Evolutionary conservation across 1,140 invertebrate species (phyloP).

Genomic region (Saxidomus purpurata): DNA sequence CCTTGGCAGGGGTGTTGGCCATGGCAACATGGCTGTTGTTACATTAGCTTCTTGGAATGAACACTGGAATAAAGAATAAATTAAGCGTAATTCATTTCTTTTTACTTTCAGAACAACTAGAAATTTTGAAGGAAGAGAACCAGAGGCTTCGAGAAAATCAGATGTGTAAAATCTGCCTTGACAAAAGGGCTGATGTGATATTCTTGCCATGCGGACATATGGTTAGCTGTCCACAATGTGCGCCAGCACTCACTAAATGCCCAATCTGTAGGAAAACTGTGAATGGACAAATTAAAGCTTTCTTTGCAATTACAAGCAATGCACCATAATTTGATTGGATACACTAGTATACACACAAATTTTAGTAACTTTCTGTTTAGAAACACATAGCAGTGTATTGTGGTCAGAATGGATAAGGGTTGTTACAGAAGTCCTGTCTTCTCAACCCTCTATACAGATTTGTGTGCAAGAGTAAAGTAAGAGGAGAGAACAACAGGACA

Average conservation of each 20-base stretch:
- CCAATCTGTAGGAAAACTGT: conserved; percentile 91
- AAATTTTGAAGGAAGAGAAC: conserved; percentile 13
- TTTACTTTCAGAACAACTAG: conserved; percentile 23
- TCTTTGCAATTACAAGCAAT: background rate
- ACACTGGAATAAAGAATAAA: no score
- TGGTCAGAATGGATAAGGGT: no score
- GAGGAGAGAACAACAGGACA: no score
- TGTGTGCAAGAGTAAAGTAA: no score
- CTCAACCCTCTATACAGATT: no score
- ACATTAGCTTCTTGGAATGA: no score
- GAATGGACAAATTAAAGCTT: conserved; percentile 70
- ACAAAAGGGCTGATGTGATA: conserved; percentile 93
- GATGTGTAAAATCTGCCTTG: conserved; percentile 96
- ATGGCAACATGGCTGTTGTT: no score
- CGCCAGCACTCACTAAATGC: conserved; percentile 92
- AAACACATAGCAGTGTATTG: no score
- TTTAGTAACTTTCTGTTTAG: no score
- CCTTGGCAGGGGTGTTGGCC: no score
- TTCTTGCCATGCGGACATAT: conserved; percentile 97
- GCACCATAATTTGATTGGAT: background rate
- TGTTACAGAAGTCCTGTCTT: no score
- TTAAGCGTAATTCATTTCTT: background rate
- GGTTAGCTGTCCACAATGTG: conserved; percentile 93
- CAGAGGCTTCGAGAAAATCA: conserved; percentile 1
- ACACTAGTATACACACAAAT: background rate